Evolutionary conservation across 2,888 invertebrate species (phyloP).

Genomic region (Nemurella pictetii): DNA sequence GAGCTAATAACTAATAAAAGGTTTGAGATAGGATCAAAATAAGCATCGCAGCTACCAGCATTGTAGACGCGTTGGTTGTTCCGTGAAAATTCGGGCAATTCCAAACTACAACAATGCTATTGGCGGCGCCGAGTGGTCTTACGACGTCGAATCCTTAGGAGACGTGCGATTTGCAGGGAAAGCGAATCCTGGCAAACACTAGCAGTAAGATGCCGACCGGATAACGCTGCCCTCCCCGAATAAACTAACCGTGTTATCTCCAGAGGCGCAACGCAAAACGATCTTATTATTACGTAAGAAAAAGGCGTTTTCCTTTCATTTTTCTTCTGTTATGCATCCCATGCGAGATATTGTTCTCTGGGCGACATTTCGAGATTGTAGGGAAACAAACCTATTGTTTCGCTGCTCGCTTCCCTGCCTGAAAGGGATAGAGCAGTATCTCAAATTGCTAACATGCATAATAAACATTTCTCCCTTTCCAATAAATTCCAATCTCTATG

Average conservation of each 20-base stretch:
- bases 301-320: conserved; percentile 20
- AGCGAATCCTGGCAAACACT: background rate
- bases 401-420: background rate
- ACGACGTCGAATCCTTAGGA: background rate
- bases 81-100: no score
- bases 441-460: background rate
- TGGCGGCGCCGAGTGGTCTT: background rate
- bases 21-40: no score
- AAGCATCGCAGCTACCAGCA: no score
- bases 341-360: conserved; percentile 7
- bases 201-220: background rate
- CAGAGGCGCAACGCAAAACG: conserved; percentile 23
- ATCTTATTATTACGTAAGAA: conserved; percentile 24
- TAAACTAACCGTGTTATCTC: conserved; percentile 25
- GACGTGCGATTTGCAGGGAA: background rate
- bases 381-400: conserved; percentile 21
- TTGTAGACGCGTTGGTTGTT: no score
- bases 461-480: background rate
- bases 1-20: no score
- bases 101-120: background rate
- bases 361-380: conserved; percentile 18
- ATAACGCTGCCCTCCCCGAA: background rate
- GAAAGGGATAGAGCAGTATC: background rate
- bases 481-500: background rate
- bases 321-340: conserved; percentile 29